Conservation (phyloP, 2,797 vertebrate species). For the Lindbergichthys nudifrons region DNA sequence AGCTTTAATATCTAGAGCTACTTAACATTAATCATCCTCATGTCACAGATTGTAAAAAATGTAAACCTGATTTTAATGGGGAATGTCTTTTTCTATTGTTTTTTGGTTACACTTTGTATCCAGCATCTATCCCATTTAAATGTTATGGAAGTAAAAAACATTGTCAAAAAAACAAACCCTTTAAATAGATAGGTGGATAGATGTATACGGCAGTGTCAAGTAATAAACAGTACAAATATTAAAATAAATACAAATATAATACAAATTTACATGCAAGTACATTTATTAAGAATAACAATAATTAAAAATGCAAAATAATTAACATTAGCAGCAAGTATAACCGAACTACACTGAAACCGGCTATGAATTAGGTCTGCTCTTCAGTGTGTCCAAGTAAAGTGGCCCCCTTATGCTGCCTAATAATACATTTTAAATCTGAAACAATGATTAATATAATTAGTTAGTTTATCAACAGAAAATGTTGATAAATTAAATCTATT, state of each 20-base stretch:
- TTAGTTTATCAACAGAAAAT: not conserved
- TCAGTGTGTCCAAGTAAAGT: not conserved
- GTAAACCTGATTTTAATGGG: not conserved
- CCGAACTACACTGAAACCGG: not conserved
- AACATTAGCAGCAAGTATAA: not conserved
- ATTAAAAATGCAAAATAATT: not conserved
- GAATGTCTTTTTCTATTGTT: not conserved
- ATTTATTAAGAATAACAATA: no score
- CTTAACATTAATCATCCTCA: not conserved
- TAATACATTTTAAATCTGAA: not conserved
- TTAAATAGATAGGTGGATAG: no score
- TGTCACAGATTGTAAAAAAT: not conserved
- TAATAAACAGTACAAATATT: no score
- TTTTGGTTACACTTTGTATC: not conserved
- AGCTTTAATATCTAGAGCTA: not conserved
- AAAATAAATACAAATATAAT: no score
- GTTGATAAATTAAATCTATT: not conserved
- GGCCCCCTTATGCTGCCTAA: not conserved
- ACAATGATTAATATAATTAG: not conserved
- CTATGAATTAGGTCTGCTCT: not conserved
- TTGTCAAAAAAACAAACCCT: not conserved
- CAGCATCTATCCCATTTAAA: not conserved
- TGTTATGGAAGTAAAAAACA: not conserved
- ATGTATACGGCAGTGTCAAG: no score
- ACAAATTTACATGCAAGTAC: no score